These are phyloP conservation scores for Sturnira hondurensis DNA, from an alignment of 2,113 vertebrate genomes.

Conservation along the genomic window DNA sequence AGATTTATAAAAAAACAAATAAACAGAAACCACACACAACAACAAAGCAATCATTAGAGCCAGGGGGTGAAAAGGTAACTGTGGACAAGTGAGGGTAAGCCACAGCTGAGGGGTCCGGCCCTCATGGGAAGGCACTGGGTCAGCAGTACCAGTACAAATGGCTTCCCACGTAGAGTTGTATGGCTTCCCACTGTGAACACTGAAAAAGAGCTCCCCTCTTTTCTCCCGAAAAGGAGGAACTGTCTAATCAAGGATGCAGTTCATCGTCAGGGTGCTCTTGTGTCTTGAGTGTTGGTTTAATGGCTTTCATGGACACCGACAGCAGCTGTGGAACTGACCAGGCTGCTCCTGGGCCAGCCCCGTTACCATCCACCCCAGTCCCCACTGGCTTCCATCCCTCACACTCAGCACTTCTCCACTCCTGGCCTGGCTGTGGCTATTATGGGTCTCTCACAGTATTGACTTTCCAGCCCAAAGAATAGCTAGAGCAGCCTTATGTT, in stretches of 20 bases:
- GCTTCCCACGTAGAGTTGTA: not conserved
- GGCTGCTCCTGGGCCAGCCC: not conserved
- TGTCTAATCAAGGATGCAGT: not conserved
- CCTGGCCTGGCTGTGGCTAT: not conserved
- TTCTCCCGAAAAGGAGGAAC: not conserved
- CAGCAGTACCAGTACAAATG: too few relatives aligned
- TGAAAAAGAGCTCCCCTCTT: not conserved
- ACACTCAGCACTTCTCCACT: not conserved
- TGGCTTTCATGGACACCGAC: not conserved
- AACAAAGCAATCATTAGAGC: not conserved
- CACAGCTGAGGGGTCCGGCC: not conserved
- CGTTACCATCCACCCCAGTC: not conserved
- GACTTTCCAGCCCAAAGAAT: not conserved
- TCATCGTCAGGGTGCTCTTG: not conserved
- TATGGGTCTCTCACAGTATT: not conserved
- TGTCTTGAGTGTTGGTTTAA: too few relatives aligned
- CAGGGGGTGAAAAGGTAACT: not conserved
- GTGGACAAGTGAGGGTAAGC: not conserved
- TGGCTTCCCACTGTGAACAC: not conserved
- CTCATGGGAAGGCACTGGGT: not conserved
- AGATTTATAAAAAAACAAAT: not conserved
- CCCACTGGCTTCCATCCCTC: not conserved
- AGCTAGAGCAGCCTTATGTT: not conserved
- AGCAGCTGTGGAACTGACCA: not conserved
- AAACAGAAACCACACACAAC: not conserved